A percentile compares a stretch with the other conserved stretches of the same genome.
phyloP scores from a whole-genome alignment of 2,113 vertebrate genomes.

The Pangasianodon hypophthalmus region DNA sequence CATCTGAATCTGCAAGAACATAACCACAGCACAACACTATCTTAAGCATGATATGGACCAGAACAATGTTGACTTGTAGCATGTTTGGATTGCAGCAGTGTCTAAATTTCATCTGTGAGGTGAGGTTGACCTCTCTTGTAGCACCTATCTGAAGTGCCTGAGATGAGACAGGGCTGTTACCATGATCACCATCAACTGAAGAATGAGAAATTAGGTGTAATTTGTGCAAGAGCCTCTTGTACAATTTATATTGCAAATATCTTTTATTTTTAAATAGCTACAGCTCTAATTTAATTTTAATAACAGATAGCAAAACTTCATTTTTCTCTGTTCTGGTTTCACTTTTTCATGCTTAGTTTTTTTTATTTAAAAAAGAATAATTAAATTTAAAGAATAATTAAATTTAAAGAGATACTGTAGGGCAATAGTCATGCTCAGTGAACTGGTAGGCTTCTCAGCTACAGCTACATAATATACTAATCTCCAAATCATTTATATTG shows the following conservation, averaged over 20 bases:
- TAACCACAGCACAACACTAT: not conserved
- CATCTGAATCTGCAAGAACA: not conserved
- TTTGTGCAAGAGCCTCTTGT: not conserved
- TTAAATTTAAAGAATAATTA: not conserved
- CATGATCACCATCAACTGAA: not conserved
- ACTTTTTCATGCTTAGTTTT: not conserved
- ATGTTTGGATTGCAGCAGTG: not conserved
- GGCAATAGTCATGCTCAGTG: not conserved
- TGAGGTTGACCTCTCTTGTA: not conserved
- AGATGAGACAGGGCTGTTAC: not conserved
- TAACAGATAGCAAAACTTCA: not conserved
- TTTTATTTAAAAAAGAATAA: not conserved
- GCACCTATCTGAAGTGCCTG: not conserved
- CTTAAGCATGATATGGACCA: not conserved
- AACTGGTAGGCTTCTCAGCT: not conserved
- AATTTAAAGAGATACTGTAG: not conserved
- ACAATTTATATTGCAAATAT: not conserved
- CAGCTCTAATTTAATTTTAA: not conserved
- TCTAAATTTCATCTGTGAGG: not conserved
- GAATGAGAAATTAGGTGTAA: not conserved
- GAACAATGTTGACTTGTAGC: not conserved
- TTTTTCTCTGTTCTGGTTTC: not conserved
- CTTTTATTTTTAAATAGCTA: not conserved
- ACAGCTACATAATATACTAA: not conserved
- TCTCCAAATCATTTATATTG: not conserved